Evolutionary conservation across 2,888 invertebrate species (phyloP).

Genomic region (Oligia strigilis): DNA sequence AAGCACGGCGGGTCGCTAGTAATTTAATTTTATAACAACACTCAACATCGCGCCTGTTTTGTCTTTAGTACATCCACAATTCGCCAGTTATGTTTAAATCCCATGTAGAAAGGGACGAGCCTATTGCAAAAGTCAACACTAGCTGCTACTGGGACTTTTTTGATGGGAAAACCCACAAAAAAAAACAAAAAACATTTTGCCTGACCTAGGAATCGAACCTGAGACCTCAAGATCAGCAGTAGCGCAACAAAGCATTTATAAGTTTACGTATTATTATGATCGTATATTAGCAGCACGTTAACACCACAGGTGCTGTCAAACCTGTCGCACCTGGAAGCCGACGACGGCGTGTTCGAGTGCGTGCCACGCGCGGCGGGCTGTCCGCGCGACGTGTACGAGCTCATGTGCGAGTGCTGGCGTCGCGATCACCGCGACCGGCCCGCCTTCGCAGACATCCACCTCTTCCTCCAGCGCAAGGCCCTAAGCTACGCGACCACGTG

Average conservation of each 20-base stretch:
- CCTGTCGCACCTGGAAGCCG: slow-evolving; percentile 93
- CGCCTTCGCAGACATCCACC: slow-evolving; percentile 95
- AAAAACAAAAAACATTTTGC: too few relatives aligned
- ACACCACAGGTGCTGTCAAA: slow-evolving; percentile 93
- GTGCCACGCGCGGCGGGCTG: slow-evolving; percentile 93
- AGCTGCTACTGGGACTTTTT: not conserved
- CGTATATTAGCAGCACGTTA: not conserved
- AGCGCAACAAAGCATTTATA: not conserved
- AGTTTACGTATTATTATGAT: not conserved
- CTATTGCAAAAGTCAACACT: not conserved
- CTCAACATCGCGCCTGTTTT: not conserved
- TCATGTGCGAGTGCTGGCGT: slow-evolving; percentile 97
- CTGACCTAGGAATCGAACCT: not conserved
- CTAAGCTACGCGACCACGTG: slow-evolving; percentile 78
- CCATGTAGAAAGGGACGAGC: not conserved
- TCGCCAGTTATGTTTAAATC: not conserved
- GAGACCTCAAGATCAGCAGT: not conserved
- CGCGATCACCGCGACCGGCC: slow-evolving; percentile 94
- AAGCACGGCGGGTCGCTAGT: too few relatives aligned
- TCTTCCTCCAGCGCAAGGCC: slow-evolving; percentile 93
- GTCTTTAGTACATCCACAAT: not conserved
- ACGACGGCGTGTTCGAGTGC: slow-evolving; percentile 91
- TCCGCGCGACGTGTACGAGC: slow-evolving; percentile 95
- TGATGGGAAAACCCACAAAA: too few relatives aligned
- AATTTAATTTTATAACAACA: not conserved